Evolutionary conservation across 2,797 vertebrate species (phyloP).

Genomic region (Sarcoramphus papa): DNA sequence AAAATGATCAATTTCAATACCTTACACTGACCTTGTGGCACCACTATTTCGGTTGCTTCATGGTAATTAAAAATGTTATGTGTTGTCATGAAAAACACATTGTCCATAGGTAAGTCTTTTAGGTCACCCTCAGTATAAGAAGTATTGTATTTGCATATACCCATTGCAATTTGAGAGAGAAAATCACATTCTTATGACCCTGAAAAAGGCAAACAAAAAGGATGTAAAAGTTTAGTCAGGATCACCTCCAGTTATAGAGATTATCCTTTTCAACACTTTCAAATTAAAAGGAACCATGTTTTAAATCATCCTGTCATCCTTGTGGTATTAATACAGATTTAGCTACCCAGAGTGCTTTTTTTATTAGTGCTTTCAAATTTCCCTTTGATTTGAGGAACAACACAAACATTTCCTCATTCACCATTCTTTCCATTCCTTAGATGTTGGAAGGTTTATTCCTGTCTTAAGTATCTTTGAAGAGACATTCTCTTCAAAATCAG

Average conservation of each 20-base stretch:
- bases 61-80: not conserved
- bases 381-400: constrained; percentile 62
- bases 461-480: constrained; percentile 50
- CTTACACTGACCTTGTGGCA: not conserved
- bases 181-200: not conserved
- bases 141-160: not conserved
- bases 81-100: not conserved
- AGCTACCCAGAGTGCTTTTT: constrained; percentile 18
- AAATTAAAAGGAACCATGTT: constrained; percentile 10
- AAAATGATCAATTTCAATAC: not conserved
- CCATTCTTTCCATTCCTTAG: constrained; percentile 15
- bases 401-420: constrained; percentile 62
- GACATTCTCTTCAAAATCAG: not conserved
- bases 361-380: constrained; percentile 62
- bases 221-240: not conserved
- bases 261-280: constrained; percentile 10
- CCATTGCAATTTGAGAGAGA: not conserved
- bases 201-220: not conserved
- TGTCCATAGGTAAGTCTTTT: not conserved
- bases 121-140: not conserved
- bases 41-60: not conserved
- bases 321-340: constrained; percentile 45
- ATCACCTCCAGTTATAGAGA: constrained; percentile 10
- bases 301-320: constrained; percentile 53
- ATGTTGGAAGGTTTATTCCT: not conserved